phyloP scores from a whole-genome alignment of 2,888 invertebrate species.

The Gymnoscelis rufifasciata region DNA sequence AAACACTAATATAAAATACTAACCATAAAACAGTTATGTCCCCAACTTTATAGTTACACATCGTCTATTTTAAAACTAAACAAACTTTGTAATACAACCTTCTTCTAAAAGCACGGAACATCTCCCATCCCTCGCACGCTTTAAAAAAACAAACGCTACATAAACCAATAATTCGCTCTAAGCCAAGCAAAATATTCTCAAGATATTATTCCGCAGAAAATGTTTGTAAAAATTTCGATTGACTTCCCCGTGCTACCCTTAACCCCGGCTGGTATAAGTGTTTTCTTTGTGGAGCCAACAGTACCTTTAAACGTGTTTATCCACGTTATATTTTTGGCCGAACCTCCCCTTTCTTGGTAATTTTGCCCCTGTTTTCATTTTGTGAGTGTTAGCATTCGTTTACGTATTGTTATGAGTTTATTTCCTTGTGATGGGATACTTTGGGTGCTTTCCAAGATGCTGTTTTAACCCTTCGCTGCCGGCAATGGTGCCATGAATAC shows the following conservation, averaged over 20 bases:
- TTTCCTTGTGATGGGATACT: constrained; percentile 21
- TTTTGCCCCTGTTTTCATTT: constrained; percentile 53
- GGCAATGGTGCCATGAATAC: neutral
- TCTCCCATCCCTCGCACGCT: constrained; percentile 8
- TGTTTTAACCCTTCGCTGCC: neutral
- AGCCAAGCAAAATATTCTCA: constrained; percentile 20
- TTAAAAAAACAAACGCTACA: constrained; percentile 16
- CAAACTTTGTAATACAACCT: constrained; percentile 1
- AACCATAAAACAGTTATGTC: too few species aligned
- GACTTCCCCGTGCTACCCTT: constrained; percentile 46
- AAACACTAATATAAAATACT: too few species aligned
- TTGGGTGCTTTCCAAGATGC: neutral
- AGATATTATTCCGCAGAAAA: constrained; percentile 30
- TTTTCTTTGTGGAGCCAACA: constrained; percentile 73
- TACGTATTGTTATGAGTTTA: constrained; percentile 24
- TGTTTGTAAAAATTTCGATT: constrained; percentile 63
- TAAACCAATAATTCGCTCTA: constrained; percentile 15
- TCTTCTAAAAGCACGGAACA: neutral
- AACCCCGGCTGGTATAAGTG: constrained; percentile 58
- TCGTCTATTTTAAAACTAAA: too few species aligned
- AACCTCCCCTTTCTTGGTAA: constrained; percentile 57
- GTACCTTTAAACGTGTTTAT: constrained; percentile 75
- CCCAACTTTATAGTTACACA: too few species aligned
- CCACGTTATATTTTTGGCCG: constrained; percentile 66
- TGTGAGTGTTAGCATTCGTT: constrained; percentile 31